Evolutionary conservation across 2,113 vertebrate genomes (phyloP).

Genomic region (Acrocephalus kingi): DNA sequence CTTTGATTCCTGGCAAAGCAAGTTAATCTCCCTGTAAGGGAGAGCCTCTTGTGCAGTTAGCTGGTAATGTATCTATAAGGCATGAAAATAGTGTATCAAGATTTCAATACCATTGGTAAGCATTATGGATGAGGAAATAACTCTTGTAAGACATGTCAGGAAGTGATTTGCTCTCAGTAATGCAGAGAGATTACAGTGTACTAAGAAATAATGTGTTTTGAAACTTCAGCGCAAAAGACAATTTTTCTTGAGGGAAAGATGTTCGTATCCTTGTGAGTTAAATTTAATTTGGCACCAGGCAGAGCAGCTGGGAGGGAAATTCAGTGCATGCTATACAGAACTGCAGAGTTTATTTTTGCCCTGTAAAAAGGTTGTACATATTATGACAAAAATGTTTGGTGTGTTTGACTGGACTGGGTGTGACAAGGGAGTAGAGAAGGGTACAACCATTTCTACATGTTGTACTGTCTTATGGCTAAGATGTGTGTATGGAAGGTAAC

Average conservation of each 20-base stretch:
- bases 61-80: conserved; percentile 10
- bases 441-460: background rate
- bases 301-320: background rate
- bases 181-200: conserved; percentile 26
- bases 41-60: conserved; percentile 19
- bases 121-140: conserved; percentile 60
- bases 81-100: conserved; percentile 57
- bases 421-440: background rate
- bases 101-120: conserved; percentile 47
- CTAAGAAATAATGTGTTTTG: conserved; percentile 22
- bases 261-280: background rate
- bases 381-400: background rate
- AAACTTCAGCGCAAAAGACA: conserved; percentile 13
- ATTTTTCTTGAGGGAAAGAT: background rate
- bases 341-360: background rate
- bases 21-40: conserved; percentile 22
- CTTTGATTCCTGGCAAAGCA: background rate
- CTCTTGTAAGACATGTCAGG: conserved; percentile 25
- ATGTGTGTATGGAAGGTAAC: background rate
- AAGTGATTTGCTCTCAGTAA: conserved; percentile 63
- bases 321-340: background rate
- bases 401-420: background rate
- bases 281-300: background rate
- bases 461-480: background rate
- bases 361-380: background rate